Evolutionary conservation across 2,113 vertebrate genomes (phyloP).

Genomic region (Campylomormyrus numenius): DNA sequence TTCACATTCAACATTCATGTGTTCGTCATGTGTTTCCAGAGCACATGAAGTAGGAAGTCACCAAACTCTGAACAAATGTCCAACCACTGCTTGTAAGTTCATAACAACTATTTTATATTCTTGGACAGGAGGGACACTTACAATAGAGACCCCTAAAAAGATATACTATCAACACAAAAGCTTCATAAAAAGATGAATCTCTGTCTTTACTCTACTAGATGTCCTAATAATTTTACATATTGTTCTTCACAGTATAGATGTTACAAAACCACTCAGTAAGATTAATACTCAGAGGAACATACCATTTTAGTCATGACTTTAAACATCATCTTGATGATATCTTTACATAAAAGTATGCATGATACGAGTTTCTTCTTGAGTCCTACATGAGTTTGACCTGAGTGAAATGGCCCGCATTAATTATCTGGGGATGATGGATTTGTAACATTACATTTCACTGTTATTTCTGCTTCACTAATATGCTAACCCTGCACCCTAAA

Average conservation of each 20-base stretch:
- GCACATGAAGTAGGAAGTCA: not conserved
- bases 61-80: not conserved
- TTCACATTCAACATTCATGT: not conserved
- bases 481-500: not conserved
- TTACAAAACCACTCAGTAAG: not conserved
- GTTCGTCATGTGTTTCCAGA: not conserved
- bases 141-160: not conserved
- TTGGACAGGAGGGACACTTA: not conserved
- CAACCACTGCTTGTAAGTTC: not conserved
- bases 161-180: not conserved
- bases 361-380: not conserved
- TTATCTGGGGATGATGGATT: not conserved
- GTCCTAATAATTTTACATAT: not conserved
- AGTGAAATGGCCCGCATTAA: not conserved
- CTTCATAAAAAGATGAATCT: not conserved
- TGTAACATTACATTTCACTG: not conserved
- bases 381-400: not conserved
- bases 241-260: not conserved
- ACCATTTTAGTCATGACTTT: not conserved
- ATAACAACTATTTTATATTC: not conserved
- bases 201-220: too few relatives aligned
- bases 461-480: not conserved
- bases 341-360: not conserved
- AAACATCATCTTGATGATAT: not conserved
- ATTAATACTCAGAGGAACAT: not conserved